Base-by-base conservation (phyloP, 2,113 vertebrate genomes). In the Aldabrachelys gigantea region DNA sequence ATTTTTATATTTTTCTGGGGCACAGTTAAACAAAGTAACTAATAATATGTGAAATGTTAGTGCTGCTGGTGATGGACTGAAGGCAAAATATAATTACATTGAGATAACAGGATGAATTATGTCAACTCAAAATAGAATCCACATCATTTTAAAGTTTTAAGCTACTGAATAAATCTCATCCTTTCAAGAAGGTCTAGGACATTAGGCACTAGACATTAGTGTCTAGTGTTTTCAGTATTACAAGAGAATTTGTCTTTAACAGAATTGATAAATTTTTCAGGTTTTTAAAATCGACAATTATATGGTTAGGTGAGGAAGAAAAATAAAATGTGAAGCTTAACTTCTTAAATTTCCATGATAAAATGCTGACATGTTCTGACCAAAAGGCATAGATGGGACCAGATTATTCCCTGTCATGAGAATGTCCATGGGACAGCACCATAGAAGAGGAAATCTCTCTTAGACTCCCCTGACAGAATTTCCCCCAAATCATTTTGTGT, bases 81-180 rank as follows among this genome's bases (percentile, higher is more conserved):
- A 93, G 75, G 85, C 93, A 93, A 91, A 95, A 91, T 96, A 93
- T 96, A 96, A 95, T 94, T 88, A 92, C 80, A 90, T 59, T 69
- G 83, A 95, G 96, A 94, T 75, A 97, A 91, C 62, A 88, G 87
- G 57, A 97, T 97, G 93, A 97, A 69, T 93, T 29, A 95, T 88
- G 75, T 85, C 90, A 95, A 1, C 79, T 91, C 27, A 81, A 93
- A 95, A 91, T 82, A 97, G 94, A 96, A 93, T 47, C 52, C 49
- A 27, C 0, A 1, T 92, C 87, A 94, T 94, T 95, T 96, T 87
- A 53, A 80, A 57, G 53, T 87, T 88, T 91, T 89, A 91, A 88
- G 44, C 29, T n/a, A 22, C 5, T 72, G 65, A 85, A 19, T 83
- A 91, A 56, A 24, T 89, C 53, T 69, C 92, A 80, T 38, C 90